Base-by-base conservation (phyloP, 2,797 vertebrate genomes). In the Cirrhinus molitorella region DNA sequence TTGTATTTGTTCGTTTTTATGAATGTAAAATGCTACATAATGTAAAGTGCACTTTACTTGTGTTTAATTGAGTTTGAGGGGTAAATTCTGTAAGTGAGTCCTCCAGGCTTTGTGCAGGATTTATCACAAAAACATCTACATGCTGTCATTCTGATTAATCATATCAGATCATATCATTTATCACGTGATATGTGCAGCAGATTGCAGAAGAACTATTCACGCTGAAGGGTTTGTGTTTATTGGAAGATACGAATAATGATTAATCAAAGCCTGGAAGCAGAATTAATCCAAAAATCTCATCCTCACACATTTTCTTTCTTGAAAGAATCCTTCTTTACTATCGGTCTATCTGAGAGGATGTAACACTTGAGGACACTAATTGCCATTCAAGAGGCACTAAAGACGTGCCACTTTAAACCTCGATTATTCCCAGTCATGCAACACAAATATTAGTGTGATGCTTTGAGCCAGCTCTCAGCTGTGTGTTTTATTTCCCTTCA, bases 401-500 rank as follows among this genome's bases (percentile, higher is more conserved):
- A 95, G 94, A 93, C 90, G 89, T 89, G 92, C 92, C 94, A 95
- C 90, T 95, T 95, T 94, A 92, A 94, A 95, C 93, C 95, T 95
- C 96, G 94, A 97, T 97, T 99, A 99, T 99, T 99, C 97, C 94
- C 95, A 96, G 96, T 96, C 98, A 99, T 97, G 97, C 94, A 97
- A 96, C 95, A 94, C 97, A 99, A 99, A 99, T 98, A 99, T 97
- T 96, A 96, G 96, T 93, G 96, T 97, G 98, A 99, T 98, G 97
- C 97, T 94, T 96, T 95, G 96, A 96, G 96, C 94, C 94, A 85
- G 93, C 93, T 95, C 93, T 95, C 91, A 94, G 94, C 96, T 93
- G 94, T 95, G 95, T 95, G 94, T 95, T 93, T 93, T 94, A 95
- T 93, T 93, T 93, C 95, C 95, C 94, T 96, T 95, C 93, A 94